Evolutionary conservation across 2,113 vertebrate species (phyloP), one percentile per base, ranked within the genome.

Genomic region (Sula dactylatra): DNA sequence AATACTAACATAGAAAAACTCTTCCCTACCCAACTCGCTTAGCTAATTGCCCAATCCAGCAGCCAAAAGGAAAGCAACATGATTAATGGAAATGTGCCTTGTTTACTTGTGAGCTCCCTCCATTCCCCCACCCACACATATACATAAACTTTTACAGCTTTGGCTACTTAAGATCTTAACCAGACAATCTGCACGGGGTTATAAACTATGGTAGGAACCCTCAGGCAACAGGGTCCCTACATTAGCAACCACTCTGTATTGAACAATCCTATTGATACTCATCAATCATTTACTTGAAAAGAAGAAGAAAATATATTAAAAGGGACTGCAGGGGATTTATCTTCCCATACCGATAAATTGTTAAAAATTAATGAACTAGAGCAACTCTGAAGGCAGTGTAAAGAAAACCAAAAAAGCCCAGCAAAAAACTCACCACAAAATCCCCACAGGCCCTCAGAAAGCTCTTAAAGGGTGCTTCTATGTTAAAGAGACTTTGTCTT

Each of bases 251-350:
- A 87, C 69, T 97, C 65, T 71, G 77, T 90, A 97, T 71, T 45
- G 96, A 98, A 97, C 95, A 93, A 94, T 90, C 88, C 91, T 95
- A 95, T 86, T 95, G 95, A 97, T 95, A 92, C 90, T 98, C 97
- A 98, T 98, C 97, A 98, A 98, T 98, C 97, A 98, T 97, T 98
- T 95, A 98, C 97, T 97, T 97, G 91, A 98, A 93, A 97, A 97
- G 97, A 98, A 97, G 94, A 97, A 96, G 97, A 97, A 98, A 96
- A 97, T 97, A 97, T 96, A 95, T 97, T 96, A 97, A 97, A 98
- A 93, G 94, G 85, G 87, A 95, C 97, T 98, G 96, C 80, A 94
- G 97, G 96, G 97, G 94, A 97, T 98, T 98, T 93, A 96, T 97
- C 97, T 97, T 98, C 96, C 88, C 95, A 67, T 97, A 98, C 95